Percentiles rank a stretch among this genome's conserved stretches.
Evolutionary conservation across 2,888 invertebrate genomes (phyloP).

Genomic region (Plebejus anna): DNA sequence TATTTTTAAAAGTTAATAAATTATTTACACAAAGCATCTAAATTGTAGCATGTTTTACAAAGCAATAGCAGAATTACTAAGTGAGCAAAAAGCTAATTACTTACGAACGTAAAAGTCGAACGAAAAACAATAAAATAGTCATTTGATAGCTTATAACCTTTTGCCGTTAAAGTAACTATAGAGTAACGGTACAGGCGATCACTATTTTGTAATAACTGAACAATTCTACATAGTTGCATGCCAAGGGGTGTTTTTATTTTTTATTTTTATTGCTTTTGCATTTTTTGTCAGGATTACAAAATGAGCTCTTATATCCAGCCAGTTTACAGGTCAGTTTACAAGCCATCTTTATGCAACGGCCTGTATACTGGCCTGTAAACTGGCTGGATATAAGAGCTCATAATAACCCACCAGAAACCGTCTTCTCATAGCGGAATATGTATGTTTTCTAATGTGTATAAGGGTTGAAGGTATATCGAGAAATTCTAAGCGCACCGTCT

Average conservation of each 20-base stretch:
- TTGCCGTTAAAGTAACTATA: not conserved
- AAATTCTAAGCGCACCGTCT: not conserved
- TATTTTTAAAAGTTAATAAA: not conserved
- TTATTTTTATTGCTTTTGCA: not conserved
- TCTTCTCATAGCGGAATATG: not conserved
- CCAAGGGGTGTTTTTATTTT: not conserved
- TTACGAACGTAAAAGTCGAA: slow-evolving; percentile 2
- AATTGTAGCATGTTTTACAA: not conserved
- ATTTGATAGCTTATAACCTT: slow-evolving; percentile 23
- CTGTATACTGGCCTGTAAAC: no score
- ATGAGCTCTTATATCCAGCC: no score
- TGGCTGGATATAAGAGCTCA: no score
- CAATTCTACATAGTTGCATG: slow-evolving; percentile 19
- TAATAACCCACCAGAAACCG: no score
- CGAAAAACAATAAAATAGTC: slow-evolving; percentile 20
- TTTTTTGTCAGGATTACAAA: not conserved
- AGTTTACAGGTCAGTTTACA: no score
- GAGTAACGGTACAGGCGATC: slow-evolving; percentile 1
- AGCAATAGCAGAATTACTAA: not conserved
- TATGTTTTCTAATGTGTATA: not conserved
- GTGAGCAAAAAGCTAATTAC: slow-evolving; percentile 24
- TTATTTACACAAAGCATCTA: not conserved
- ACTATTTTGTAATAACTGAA: slow-evolving; percentile 16
- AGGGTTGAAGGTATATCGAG: not conserved
- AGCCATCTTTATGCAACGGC: no score